These are phyloP conservation scores for Ophraella communa DNA, from an alignment of 2,888 invertebrate genomes.

Conservation along the genomic window DNA sequence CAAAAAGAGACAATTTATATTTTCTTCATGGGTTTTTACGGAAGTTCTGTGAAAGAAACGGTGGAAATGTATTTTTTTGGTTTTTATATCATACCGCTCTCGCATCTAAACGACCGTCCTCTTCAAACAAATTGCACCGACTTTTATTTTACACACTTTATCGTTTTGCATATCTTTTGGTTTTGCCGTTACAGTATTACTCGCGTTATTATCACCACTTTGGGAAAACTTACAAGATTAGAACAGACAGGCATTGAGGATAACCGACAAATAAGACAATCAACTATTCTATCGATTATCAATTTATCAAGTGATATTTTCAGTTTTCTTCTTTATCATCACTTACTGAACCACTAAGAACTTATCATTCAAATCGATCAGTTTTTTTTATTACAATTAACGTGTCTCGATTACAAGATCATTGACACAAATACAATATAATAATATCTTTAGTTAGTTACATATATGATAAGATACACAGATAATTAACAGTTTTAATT, in stretches of 20 bases:
- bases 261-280: not conserved
- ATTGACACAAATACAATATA: too few relatives aligned
- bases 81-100: slow-evolving; percentile 15
- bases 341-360: too few relatives aligned
- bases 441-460: too few relatives aligned
- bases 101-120: slow-evolving; percentile 16
- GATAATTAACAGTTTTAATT: too few relatives aligned
- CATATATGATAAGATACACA: too few relatives aligned
- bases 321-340: too few relatives aligned
- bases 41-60: slow-evolving; percentile 12
- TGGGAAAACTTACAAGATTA: not conserved
- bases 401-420: too few relatives aligned
- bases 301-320: too few relatives aligned
- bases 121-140: slow-evolving; percentile 21
- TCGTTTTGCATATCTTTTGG: slow-evolving; percentile 21
- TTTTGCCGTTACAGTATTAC: slow-evolving; percentile 5
- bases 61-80: slow-evolving; percentile 14
- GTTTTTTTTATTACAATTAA: too few relatives aligned
- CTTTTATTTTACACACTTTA: slow-evolving; percentile 23
- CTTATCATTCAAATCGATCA: too few relatives aligned
- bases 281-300: not conserved
- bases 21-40: slow-evolving; percentile 9
- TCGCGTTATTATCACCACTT: slow-evolving; percentile 6
- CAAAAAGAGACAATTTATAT: slow-evolving; percentile 38
- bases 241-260: not conserved